Evolutionary conservation across 92 coral and sea anemone species (phyloP).

Genomic region (Phenganax stokvisi): DNA sequence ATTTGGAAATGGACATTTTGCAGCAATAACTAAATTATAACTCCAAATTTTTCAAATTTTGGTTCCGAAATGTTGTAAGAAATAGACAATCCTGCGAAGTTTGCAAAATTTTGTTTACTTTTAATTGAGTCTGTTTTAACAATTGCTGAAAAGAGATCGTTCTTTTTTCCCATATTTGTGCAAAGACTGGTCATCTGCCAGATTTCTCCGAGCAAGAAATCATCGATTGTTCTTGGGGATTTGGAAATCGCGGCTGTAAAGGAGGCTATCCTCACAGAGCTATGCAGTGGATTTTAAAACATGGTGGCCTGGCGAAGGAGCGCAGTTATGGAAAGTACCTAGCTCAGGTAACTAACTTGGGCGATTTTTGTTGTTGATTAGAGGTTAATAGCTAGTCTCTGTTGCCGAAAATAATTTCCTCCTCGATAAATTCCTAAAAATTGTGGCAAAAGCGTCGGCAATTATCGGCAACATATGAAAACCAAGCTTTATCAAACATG

Average conservation of each 20-base stretch:
- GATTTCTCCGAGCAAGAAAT: slow-evolving; percentile 91
- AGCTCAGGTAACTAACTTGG: slow-evolving; percentile 74
- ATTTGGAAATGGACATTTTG: too few relatives aligned
- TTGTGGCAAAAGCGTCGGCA: too few relatives aligned
- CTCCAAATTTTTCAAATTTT: too few relatives aligned
- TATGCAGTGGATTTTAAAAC: slow-evolving; percentile 97
- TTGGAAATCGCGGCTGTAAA: slow-evolving; percentile 99
- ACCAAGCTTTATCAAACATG: not conserved
- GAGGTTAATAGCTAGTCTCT: not conserved
- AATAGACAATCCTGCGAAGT: too few relatives aligned
- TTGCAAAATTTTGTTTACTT: too few relatives aligned
- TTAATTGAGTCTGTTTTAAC: not conserved
- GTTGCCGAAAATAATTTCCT: not conserved
- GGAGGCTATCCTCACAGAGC: slow-evolving; percentile 96
- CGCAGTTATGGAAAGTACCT: slow-evolving; percentile 82
- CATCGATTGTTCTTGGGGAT: slow-evolving; percentile 99
- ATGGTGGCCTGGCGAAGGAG: slow-evolving; percentile 91
- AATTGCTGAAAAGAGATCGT: not conserved
- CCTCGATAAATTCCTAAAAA: too few relatives aligned
- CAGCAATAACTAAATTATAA: too few relatives aligned
- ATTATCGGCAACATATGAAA: not conserved
- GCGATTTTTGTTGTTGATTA: slow-evolving; percentile 16
- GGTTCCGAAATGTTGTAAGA: too few relatives aligned
- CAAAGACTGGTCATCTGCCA: slow-evolving; percentile 69
- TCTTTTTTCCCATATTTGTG: slow-evolving; percentile 10